These are phyloP conservation scores for Drosophila ambigua DNA, from an alignment of 1,140 invertebrate genomes.

Conservation along the genomic window DNA sequence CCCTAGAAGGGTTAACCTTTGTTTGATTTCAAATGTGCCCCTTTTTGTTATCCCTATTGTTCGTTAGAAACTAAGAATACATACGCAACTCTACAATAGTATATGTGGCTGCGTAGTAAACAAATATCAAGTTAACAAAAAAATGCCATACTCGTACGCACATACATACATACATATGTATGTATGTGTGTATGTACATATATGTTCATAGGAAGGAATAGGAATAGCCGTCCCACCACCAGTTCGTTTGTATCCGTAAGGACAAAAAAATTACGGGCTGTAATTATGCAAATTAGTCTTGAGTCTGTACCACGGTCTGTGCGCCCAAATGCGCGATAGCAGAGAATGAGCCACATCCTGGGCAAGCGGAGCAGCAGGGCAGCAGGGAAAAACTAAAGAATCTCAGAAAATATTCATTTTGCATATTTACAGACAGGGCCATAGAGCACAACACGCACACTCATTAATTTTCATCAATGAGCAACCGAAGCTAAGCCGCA, in stretches of 20 bases:
- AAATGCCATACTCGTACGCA: conserved; percentile 9
- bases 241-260: conserved; percentile 41
- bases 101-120: conserved; percentile 35
- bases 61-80: conserved; percentile 53
- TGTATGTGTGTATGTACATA: conserved; percentile 32
- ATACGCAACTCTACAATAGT: not conserved
- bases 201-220: conserved; percentile 59
- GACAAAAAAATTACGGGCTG: conserved; percentile 73
- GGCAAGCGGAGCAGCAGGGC: conserved; percentile 8
- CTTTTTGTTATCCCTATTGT: conserved; percentile 19
- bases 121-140: conserved; percentile 41
- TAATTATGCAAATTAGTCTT: conserved; percentile 81
- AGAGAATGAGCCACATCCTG: conserved; percentile 29
- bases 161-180: too few relatives aligned
- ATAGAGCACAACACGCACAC: conserved; percentile 62
- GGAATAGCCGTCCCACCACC: conserved; percentile 65
- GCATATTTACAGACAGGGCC: conserved; percentile 29
- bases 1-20: not conserved
- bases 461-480: conserved; percentile 82
- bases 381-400: conserved; percentile 51
- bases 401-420: conserved; percentile 46
- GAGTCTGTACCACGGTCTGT: conserved; percentile 46
- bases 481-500: conserved; percentile 67
- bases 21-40: conserved; percentile 24
- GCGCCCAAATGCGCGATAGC: conserved; percentile 35